Evolutionary conservation across 2,797 vertebrate genomes (phyloP), one percentile per base, ranked within the genome.

Genomic region (Austrolebias charrua): DNA sequence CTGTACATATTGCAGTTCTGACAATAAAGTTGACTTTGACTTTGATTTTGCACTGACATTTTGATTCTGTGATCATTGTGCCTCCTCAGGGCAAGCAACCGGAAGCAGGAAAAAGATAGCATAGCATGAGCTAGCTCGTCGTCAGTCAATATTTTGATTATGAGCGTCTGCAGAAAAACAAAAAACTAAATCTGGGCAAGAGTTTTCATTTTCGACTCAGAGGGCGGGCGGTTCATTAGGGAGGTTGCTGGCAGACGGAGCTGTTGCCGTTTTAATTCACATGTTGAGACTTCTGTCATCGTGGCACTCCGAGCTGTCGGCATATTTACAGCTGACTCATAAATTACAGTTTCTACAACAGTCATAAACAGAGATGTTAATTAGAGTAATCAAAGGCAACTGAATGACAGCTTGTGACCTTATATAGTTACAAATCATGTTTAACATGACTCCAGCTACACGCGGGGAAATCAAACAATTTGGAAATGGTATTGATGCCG

Each of bases 181-280:
- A 74, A 69, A 74, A 78, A 59, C 19, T 11, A 35, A 60, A 63
- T 65, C 55, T 54, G 68, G 76, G 70, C 71, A 55, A 67, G 60
- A 75, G 44, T 66, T 60, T 69, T 60, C 38, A 66, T 55, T 15
- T 33, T 48, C 24, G 24, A 50, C 35, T 61, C 51, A 24, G 20
- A 63, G 54, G 16, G 54, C 63, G 42, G 3, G 69, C 60, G 58
- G 33, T 45, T 71, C 68, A 59, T 71, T 69, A 61, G 47, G 15
- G 13, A 33, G 31, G 28, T 42, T 24, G 29, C 28, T 15, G n/a
- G 48, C 13, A 45, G 9, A 20, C 12, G 13, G 24, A 29, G 60
- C 18, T 53, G 16, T 56, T 55, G 18, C 15, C 55, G 57, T 43
- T 42, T 15, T 60, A 58, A 55, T 12, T 38, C 40, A 47, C 6